phyloP scores from a whole-genome alignment of 2,888 invertebrate genomes.

The Calameuta filiformis region DNA sequence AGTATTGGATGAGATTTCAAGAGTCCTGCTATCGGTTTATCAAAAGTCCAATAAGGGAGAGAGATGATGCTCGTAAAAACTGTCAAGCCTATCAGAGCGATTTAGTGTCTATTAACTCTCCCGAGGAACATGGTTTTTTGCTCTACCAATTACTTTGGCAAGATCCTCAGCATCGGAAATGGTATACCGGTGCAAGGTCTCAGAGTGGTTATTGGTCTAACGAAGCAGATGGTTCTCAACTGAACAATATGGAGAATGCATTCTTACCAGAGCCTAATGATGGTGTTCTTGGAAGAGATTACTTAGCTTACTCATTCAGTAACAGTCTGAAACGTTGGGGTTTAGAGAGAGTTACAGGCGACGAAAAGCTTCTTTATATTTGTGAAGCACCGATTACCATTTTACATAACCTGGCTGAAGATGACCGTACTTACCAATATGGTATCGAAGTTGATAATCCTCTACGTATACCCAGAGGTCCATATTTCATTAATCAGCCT shows the following conservation, averaged over 20 bases:
- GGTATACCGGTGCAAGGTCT: conserved; percentile 87
- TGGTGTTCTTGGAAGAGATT: conserved; percentile 71
- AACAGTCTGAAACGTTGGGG: conserved; percentile 83
- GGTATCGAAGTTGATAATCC: conserved; percentile 86
- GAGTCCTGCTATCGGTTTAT: conserved; percentile 91
- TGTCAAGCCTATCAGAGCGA: conserved; percentile 87
- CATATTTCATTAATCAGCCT: conserved; percentile 89
- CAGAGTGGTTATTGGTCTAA: conserved; percentile 84
- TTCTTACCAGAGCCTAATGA: conserved; percentile 76
- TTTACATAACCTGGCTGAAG: conserved; percentile 77
- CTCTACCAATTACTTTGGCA: conserved; percentile 82
- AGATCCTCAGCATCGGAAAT: conserved; percentile 87
- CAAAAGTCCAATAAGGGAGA: conserved; percentile 83
- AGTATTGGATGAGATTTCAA: conserved; percentile 85
- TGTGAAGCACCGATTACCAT: conserved; percentile 87
- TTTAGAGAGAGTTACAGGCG: conserved; percentile 82
- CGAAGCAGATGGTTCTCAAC: conserved; percentile 83
- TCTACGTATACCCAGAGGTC: conserved; percentile 85
- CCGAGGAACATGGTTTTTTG: conserved; percentile 90
- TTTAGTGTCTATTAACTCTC: conserved; percentile 80
- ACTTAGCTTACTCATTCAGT: conserved; percentile 77
- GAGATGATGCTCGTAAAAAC: conserved; percentile 84
- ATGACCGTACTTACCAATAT: conserved; percentile 85
- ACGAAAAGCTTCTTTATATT: conserved; percentile 82
- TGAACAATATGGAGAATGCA: conserved; percentile 83